phyloP scores from a whole-genome alignment of 2,888 invertebrate species.

The Tupiocoris notatus region DNA sequence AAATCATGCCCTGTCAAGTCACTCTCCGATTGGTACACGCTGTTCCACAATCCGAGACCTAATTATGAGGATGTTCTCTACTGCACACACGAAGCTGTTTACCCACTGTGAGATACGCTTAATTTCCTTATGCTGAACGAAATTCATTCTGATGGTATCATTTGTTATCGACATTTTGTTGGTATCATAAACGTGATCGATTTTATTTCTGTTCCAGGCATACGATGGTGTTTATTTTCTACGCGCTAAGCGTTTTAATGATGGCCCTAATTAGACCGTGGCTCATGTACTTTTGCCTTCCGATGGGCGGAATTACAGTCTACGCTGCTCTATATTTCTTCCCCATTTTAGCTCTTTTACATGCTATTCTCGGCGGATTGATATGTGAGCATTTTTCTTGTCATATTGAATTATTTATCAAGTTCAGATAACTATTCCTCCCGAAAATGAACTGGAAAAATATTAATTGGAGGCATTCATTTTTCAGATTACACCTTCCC shows the following conservation, averaged over 20 bases:
- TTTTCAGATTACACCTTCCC: constrained; percentile 91
- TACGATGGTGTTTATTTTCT: constrained; percentile 87
- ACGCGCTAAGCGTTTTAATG: constrained; percentile 74
- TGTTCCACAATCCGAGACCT: constrained; percentile 90
- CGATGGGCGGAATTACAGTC: constrained; percentile 67
- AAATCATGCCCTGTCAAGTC: constrained; percentile 75
- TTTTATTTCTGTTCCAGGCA: constrained; percentile 64
- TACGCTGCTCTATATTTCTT: constrained; percentile 94
- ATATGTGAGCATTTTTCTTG: constrained; percentile 68
- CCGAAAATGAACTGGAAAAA: too few relatives aligned
- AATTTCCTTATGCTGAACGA: neutral
- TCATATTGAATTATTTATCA: neutral
- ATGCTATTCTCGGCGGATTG: constrained; percentile 86
- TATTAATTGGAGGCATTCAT: too few relatives aligned
- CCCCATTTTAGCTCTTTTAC: constrained; percentile 80
- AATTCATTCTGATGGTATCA: neutral
- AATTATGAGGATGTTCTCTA: constrained; percentile 84
- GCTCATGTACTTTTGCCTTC: constrained; percentile 66
- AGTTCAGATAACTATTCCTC: too few relatives aligned
- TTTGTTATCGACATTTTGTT: constrained; percentile 25
- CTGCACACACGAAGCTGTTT: constrained; percentile 97
- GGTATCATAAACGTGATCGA: too few relatives aligned
- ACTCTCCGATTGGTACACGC: constrained; percentile 94
- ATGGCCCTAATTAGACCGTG: constrained; percentile 78
- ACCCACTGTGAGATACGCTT: constrained; percentile 75